phyloP scores from a whole-genome alignment of 1,140 invertebrate species.

The Linepithema humile region DNA sequence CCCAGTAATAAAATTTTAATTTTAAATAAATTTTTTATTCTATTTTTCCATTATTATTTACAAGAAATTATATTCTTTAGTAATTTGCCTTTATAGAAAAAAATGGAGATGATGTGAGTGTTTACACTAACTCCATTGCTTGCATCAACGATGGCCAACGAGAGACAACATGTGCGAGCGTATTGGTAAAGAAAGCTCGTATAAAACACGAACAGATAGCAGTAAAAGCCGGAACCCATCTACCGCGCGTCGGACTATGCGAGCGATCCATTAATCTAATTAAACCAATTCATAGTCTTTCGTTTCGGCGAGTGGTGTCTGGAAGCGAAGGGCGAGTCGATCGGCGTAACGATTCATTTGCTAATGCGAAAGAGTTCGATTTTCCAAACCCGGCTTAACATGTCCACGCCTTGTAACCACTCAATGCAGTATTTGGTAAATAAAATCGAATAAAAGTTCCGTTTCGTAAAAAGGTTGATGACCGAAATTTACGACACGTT shows the following conservation, averaged over 20 bases:
- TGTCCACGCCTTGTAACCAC: not conserved
- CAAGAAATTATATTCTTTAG: not conserved
- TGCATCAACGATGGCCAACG: not conserved
- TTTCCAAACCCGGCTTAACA: not conserved
- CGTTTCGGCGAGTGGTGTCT: constrained; percentile 17
- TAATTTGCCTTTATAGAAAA: not conserved
- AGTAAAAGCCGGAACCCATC: constrained; percentile 2
- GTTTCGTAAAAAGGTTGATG: not conserved
- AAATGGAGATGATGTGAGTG: not conserved
- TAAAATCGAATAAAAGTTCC: not conserved
- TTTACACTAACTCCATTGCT: not conserved
- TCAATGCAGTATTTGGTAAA: not conserved
- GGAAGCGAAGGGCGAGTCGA: constrained; percentile 17
- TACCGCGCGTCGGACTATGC: not conserved
- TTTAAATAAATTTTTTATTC: not conserved
- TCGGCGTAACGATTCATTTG: constrained; percentile 36
- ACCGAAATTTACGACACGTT: not conserved
- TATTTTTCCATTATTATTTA: not conserved
- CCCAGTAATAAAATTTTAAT: not conserved
- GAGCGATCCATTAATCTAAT: constrained; percentile 52
- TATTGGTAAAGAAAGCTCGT: constrained; percentile 7
- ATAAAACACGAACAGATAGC: constrained; percentile 17
- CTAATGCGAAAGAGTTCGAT: constrained; percentile 50
- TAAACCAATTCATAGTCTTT: constrained; percentile 41
- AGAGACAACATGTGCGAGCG: not conserved